These are phyloP conservation scores for Balaeniceps rex DNA, from an alignment of 2,113 vertebrate species.

Conservation along the genomic window DNA sequence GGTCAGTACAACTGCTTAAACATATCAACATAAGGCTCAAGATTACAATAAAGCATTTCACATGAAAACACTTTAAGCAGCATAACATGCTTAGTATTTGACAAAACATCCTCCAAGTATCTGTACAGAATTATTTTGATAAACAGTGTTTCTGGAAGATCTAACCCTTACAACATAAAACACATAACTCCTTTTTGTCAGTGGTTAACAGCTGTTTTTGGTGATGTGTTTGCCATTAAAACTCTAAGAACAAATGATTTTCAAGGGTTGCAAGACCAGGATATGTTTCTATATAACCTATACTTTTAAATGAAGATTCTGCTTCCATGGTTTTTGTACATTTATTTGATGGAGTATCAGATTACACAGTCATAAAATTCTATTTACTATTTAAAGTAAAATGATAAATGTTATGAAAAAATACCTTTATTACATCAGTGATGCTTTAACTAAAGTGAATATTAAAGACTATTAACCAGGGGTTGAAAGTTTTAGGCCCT, in stretches of 20 bases:
- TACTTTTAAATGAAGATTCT: conserved; percentile 48
- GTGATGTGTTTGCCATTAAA: conserved; percentile 21
- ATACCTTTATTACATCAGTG: conserved; percentile 47
- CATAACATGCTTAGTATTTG: conserved; percentile 70
- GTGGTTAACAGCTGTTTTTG: conserved; percentile 15
- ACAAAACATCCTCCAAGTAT: conserved; percentile 51
- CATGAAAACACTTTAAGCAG: conserved; percentile 71
- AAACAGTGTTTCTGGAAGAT: conserved; percentile 20
- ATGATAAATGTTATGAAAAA: conserved; percentile 60
- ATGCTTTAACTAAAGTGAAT: conserved; percentile 59
- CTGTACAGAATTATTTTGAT: conserved; percentile 26
- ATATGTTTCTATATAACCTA: background rate
- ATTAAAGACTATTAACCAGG: conserved; percentile 55
- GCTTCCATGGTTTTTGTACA: conserved; percentile 31
- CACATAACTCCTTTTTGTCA: background rate
- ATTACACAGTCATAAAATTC: conserved; percentile 45
- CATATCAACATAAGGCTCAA: conserved; percentile 68
- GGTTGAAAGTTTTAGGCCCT: conserved; percentile 31
- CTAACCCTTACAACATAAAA: conserved; percentile 15
- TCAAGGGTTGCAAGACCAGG: background rate
- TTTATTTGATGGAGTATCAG: conserved; percentile 52
- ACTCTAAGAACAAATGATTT: conserved; percentile 9
- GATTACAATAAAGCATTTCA: conserved; percentile 76
- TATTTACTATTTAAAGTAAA: conserved; percentile 63
- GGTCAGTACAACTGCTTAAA: conserved; percentile 66